Base-by-base conservation (phyloP, 2,888 invertebrate genomes). In the Eupithecia subumbrata region DNA sequence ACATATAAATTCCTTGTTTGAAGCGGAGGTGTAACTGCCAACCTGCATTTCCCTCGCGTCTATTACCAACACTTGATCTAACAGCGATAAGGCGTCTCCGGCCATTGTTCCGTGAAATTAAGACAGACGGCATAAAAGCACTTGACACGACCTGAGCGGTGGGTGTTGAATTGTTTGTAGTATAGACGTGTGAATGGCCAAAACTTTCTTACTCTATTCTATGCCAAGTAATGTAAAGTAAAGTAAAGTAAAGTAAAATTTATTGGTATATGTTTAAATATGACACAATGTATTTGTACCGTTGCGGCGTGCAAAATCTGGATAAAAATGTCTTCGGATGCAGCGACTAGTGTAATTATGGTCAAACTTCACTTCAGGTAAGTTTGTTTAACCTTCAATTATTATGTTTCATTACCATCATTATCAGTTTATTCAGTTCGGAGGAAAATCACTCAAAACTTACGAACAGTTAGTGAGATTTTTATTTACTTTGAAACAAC, bases 71-170 rank as follows among this genome's bases (percentile, higher is more conserved):
- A 66, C 66, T 76, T 48, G 78, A 80, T 79, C 64, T 64, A 73
- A 82, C 82, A 82, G 72, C 75, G 79, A 78, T 81, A 82, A 81
- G 82, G 81, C 80, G 82, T 76, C 25, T 60, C 60, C 60, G 78
- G 45, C 72, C 72, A 81, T 82, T 81, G 82, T 82, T 63, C 77
- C 79, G 79, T 80, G 75, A 80, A 80, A 81, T 48, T 74, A 52
- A 69, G 40, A 77, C 72, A 69, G 76, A 45, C 43, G 40, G 66
- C 34, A 30, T n/a, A 37, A 66, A 37, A 66, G 25, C 68, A 45
- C 43, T 68, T 68, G 68, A 45, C 25, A 68, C 64, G 64, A 34
- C 12, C 5, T 25, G 25, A 25, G 60, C 25, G 60, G 12, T 60
- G 60, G 60, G 60, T 60, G 60, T 60, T 60, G 5, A 60, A 25